phyloP scores from a whole-genome alignment of 2,797 vertebrate species.

The Darevskia nairensis region DNA sequence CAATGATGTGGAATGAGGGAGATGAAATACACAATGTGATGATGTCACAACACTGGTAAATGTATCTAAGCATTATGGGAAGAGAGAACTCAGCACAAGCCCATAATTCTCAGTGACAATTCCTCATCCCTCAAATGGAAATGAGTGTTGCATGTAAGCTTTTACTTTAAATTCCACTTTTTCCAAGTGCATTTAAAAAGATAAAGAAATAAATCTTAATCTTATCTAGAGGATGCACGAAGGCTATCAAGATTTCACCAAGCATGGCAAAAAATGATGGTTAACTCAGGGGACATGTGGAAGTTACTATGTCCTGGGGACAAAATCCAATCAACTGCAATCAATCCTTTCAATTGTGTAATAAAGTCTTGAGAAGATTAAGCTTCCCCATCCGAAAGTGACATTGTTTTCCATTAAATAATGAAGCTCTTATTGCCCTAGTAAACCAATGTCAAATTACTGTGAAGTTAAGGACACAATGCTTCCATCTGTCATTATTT shows the following conservation, averaged over 20 bases:
- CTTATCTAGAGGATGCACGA: conserved; percentile 27
- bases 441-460: conserved; percentile 58
- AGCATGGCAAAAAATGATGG: conserved; percentile 23
- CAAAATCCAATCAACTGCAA: conserved; percentile 60
- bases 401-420: conserved; percentile 64
- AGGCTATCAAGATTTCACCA: conserved; percentile 30
- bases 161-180: not conserved
- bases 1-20: no score
- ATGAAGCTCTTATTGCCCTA: conserved; percentile 55
- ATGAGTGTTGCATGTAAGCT: not conserved
- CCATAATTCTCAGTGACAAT: not conserved
- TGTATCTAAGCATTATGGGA: not conserved
- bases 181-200: not conserved
- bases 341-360: conserved; percentile 57
- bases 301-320: conserved; percentile 47
- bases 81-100: not conserved
- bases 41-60: not conserved
- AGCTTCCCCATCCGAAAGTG: conserved; percentile 37
- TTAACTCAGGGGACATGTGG: conserved; percentile 36
- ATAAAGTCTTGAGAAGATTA: conserved; percentile 59
- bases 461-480: conserved; percentile 35
- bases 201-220: not conserved
- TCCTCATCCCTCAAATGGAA: not conserved
- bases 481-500: conserved; percentile 39
- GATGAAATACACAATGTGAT: not conserved